Conservation (phyloP, 2,113 vertebrate species). For the Anolis sagrei region DNA sequence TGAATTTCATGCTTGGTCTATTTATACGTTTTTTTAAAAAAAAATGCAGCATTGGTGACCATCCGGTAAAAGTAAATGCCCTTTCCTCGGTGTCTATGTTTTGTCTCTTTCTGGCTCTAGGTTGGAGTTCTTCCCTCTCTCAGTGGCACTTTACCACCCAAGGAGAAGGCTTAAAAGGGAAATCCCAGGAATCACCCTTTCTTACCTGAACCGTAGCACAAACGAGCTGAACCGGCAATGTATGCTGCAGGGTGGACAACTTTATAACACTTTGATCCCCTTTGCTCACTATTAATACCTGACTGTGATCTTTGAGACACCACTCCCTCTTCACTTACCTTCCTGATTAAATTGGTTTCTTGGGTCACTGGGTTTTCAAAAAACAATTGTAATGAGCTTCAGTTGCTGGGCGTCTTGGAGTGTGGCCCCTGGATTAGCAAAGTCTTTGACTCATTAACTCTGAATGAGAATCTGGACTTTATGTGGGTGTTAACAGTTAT, state of each 20-base stretch:
- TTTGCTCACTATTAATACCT: conserved; percentile 44
- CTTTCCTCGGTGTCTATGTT: neutral
- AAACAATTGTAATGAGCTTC: neutral
- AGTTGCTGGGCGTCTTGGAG: neutral
- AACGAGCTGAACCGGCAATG: neutral
- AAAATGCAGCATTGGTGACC: too few species aligned
- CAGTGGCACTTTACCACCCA: neutral
- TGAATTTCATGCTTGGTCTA: too few species aligned
- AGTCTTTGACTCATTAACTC: neutral
- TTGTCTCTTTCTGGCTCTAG: neutral
- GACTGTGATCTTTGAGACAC: conserved; percentile 56
- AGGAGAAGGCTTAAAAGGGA: neutral
- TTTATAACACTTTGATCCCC: rapidly evolving
- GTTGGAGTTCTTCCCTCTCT: neutral
- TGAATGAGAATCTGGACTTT: neutral
- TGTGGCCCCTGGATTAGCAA: neutral
- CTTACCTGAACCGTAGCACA: neutral
- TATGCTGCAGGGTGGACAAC: neutral
- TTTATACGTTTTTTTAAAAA: too few species aligned
- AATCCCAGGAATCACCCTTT: neutral
- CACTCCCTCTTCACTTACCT: conserved; percentile 36
- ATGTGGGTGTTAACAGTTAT: neutral
- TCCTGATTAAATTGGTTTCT: neutral
- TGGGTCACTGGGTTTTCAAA: neutral
- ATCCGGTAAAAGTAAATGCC: neutral